phyloP scores from a whole-genome alignment of 2,797 vertebrate genomes.

The Sus cebifrons region DNA sequence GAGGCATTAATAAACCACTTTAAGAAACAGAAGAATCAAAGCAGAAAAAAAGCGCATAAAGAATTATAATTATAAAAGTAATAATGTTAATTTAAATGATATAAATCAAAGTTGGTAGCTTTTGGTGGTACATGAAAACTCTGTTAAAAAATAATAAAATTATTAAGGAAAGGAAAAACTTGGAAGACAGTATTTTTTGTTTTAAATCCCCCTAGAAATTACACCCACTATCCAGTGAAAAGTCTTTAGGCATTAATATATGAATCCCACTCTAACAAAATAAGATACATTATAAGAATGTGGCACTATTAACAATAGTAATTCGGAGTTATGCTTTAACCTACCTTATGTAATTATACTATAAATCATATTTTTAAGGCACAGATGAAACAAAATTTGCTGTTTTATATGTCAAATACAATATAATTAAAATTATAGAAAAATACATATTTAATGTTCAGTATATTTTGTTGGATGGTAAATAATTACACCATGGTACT shows the following conservation, averaged over 20 bases:
- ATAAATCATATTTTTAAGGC: background rate
- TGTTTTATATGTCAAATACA: background rate
- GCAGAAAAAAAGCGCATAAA: background rate
- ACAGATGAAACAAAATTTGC: slow-evolving; percentile 5
- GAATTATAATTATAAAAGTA: slow-evolving; percentile 34
- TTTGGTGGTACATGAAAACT: background rate
- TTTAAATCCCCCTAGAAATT: slow-evolving; percentile 24
- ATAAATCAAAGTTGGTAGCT: slow-evolving; percentile 47
- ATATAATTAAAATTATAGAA: background rate
- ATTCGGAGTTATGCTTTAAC: background rate
- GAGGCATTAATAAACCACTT: background rate
- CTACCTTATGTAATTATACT: background rate
- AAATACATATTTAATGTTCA: background rate
- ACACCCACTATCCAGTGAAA: background rate
- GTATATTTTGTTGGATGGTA: background rate
- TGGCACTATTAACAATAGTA: background rate
- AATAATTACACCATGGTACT: background rate
- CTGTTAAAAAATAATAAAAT: slow-evolving; percentile 34
- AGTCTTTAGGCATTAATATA: background rate
- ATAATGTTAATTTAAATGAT: background rate
- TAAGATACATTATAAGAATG: background rate
- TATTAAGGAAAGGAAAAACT: background rate
- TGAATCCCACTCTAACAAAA: background rate
- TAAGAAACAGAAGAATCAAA: background rate
- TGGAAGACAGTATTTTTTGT: background rate